Evolutionary conservation across 2,888 invertebrate species (phyloP).

Genomic region (Orchesella flavescens): DNA sequence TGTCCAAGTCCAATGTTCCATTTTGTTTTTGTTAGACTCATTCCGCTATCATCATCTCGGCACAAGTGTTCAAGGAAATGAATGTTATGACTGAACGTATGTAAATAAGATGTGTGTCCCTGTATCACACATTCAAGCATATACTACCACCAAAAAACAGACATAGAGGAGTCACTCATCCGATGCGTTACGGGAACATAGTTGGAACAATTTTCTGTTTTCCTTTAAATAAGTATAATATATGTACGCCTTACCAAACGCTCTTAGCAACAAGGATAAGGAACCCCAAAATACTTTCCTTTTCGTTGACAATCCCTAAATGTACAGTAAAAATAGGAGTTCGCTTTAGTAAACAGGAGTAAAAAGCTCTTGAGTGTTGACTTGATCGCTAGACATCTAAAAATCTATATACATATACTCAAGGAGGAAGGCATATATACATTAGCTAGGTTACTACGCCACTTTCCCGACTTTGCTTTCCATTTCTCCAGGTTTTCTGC

Average conservation of each 20-base stretch:
- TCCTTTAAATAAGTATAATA: neutral
- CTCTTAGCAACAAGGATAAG: neutral
- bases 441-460: neutral
- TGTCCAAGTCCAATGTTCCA: too few species aligned
- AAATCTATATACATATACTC: neutral
- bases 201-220: neutral
- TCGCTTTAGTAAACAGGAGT: constrained; percentile 31
- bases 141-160: too few species aligned
- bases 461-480: constrained; percentile 17
- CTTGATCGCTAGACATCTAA: constrained; percentile 13
- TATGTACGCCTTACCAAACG: neutral
- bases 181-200: too few species aligned
- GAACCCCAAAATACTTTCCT: neutral
- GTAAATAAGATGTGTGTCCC: neutral
- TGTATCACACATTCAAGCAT: neutral
- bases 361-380: constrained; percentile 24
- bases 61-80: too few species aligned
- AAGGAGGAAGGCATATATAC: neutral
- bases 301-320: constrained; percentile 48
- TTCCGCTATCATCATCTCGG: too few species aligned
- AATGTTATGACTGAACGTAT: too few species aligned
- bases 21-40: too few species aligned
- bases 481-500: constrained; percentile 42
- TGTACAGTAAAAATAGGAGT: constrained; percentile 41
- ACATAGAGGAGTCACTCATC: too few species aligned